Conservation (phyloP, 2,797 vertebrate genomes). For the Rousettus madagascariensis region DNA sequence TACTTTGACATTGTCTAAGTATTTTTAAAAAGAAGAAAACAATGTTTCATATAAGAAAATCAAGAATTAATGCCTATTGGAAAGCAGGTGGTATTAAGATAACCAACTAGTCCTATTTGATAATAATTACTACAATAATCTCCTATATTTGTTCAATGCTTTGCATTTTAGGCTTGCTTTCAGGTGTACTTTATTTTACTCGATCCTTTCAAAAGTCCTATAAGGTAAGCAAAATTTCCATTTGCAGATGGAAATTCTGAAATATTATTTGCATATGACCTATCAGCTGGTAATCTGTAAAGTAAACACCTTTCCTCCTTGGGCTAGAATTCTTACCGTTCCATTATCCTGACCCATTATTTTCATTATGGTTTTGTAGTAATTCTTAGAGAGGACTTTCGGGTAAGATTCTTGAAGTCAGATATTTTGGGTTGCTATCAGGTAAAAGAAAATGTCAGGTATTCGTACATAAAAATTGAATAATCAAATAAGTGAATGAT, state of each 20-base stretch:
- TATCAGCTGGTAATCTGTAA: neutral
- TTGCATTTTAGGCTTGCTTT: neutral
- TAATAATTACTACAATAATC: neutral
- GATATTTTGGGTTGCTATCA: neutral
- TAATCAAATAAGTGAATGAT: neutral
- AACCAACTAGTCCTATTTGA: neutral
- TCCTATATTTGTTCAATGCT: neutral
- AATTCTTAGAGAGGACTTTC: neutral
- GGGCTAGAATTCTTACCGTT: neutral
- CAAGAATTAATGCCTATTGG: neutral
- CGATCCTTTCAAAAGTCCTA: neutral
- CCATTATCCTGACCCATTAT: neutral
- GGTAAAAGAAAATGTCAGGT: neutral
- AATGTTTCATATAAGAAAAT: neutral
- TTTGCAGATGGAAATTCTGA: neutral
- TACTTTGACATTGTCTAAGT: neutral
- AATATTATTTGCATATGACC: neutral
- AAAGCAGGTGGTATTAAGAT: neutral
- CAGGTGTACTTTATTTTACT: neutral
- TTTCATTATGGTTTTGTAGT: neutral
- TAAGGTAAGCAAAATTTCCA: neutral
- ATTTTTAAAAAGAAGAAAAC: constrained; percentile 28
- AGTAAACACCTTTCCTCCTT: neutral
- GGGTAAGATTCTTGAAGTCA: neutral
- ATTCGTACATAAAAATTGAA: neutral